Base-by-base conservation (phyloP, 2,113 vertebrate species). In the Dryoscopus gambensis region DNA sequence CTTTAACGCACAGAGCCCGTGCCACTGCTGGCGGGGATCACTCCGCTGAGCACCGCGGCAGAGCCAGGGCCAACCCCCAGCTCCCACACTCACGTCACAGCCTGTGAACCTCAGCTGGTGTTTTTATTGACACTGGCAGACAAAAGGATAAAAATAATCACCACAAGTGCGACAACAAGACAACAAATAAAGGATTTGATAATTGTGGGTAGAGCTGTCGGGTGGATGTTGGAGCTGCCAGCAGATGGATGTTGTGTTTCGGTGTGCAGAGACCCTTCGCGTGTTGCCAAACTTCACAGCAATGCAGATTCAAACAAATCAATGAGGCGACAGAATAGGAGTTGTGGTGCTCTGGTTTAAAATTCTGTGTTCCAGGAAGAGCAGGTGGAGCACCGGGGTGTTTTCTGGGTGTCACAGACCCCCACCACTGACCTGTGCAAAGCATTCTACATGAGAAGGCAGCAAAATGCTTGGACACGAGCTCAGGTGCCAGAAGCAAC, bases 111-210 rank as follows among this genome's bases (percentile, higher is more conserved):
- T 90, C 89, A 77, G 73, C 6, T 49, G 68, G 5, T 67, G 73
- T 11, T 85, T 77, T 84, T 79, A 95, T 76, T 80, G 84, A 33
- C 5, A 10, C 63, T 94, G 91, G 78, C 90, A 96, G 94, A 90
- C 52, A 90, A 94, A 96, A 71, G 49, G 89, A 46, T 63, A 87
- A 95, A 96, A 96, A 93, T 83, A 89, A 74, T 73, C 67, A 73
- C 42, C 84, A 83, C 13, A 47, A 94, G 84, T 59, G 85, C 60
- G 25, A 37, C 82, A 75, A 50, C 33, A n/a, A 87, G 82, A 47
- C 75, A 83, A 76, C 18, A 88, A 95, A 93, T 67, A 46, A 68
- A 89, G 90, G 65, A 28, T 59, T 39, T 82, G 53, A 8, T 33
- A 65, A 65, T 47, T 88, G 50, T 76, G 87, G 67, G 63, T 70